A percentile compares a stretch with the other conserved stretches of the same genome.
These are phyloP conservation scores for Corythornis cristatus DNA, from an alignment of 2,113 vertebrate species.

Conservation along the genomic window DNA sequence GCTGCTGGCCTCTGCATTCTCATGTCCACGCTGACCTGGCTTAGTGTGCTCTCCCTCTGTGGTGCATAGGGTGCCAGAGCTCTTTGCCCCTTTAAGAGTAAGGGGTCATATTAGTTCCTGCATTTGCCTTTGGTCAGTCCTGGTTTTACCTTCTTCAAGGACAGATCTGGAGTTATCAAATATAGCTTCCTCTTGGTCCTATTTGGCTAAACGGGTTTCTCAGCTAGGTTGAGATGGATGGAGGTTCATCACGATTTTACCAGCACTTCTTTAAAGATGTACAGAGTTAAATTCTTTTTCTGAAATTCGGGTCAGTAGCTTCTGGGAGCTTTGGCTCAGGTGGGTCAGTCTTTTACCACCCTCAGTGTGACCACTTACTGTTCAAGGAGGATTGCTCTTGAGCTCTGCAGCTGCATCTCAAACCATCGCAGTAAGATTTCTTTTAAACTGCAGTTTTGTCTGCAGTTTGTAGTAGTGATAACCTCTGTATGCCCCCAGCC, in stretches of 20 bases:
- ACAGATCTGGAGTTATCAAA: neutral
- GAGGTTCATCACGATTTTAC: neutral
- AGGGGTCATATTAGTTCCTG: neutral
- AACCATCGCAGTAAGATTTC: neutral
- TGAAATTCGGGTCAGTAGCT: neutral
- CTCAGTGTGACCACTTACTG: neutral
- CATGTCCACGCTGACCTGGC: neutral
- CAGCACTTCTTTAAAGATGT: neutral
- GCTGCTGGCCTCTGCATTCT: accelerated
- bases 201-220: neutral
- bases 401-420: neutral
- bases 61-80: accelerated
- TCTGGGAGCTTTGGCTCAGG: neutral
- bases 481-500: neutral
- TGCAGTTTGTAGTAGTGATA: neutral
- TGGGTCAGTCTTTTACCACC: neutral
- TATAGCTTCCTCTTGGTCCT: neutral
- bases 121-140: neutral
- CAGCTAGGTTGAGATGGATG: neutral
- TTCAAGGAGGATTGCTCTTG: neutral
- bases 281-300: neutral
- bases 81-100: neutral
- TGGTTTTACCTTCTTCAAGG: neutral
- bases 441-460: neutral
- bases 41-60: accelerated